These are phyloP conservation scores for Halictus rubicundus DNA, from an alignment of 1,140 invertebrate genomes.

Conservation along the genomic window DNA sequence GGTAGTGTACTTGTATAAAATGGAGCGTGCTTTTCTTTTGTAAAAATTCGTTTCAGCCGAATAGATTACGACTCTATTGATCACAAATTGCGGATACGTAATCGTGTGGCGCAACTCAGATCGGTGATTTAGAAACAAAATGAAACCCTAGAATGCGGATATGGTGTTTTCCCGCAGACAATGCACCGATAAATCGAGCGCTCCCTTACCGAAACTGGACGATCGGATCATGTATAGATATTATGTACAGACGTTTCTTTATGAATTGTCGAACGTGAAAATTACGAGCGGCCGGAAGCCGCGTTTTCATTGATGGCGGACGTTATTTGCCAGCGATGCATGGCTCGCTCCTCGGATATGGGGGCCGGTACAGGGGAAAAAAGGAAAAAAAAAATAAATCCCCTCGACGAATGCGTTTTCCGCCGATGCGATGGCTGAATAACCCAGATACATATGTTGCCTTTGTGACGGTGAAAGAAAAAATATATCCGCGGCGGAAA, in stretches of 20 bases:
- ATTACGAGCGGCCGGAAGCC: constrained; percentile 14
- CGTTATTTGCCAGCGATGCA: constrained; percentile 33
- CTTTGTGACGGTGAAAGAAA: background rate
- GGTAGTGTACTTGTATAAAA: too few relatives aligned
- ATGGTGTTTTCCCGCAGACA: too few relatives aligned
- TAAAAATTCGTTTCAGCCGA: too few relatives aligned
- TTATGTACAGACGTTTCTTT: too few relatives aligned
- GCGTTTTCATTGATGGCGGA: constrained; percentile 21
- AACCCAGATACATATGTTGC: constrained; percentile 28
- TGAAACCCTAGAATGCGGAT: too few relatives aligned
- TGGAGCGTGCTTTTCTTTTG: too few relatives aligned
- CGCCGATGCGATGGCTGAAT: background rate
- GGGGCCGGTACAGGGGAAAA: background rate
- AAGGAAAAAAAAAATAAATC: constrained; percentile 28
- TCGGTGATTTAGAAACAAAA: too few relatives aligned
- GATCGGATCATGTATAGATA: background rate
- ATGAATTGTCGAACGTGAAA: constrained; percentile 2
- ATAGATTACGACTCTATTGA: too few relatives aligned
- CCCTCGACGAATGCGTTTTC: constrained; percentile 11
- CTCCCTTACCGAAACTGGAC: too few relatives aligned
- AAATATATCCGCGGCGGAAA: background rate
- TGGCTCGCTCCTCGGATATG: background rate
- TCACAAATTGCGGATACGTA: too few relatives aligned
- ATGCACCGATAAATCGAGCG: too few relatives aligned
- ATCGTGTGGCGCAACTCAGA: too few relatives aligned